Conservation (phyloP, 2,113 vertebrate species). For the Melanotaenia duboulayi region DNA sequence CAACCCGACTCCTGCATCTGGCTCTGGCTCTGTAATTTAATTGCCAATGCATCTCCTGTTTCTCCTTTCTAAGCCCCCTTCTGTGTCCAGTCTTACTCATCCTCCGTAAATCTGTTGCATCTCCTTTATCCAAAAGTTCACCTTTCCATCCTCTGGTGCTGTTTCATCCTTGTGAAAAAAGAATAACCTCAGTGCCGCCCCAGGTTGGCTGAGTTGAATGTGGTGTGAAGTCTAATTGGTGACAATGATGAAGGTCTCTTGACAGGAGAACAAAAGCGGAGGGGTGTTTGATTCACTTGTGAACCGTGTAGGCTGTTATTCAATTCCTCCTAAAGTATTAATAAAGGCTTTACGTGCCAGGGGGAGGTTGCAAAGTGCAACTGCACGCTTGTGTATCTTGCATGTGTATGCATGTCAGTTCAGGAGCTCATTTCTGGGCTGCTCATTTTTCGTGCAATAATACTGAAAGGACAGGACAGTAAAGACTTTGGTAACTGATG, state of each 20-base stretch:
- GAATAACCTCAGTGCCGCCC: constrained; percentile 20
- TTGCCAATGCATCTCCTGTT: constrained; percentile 72
- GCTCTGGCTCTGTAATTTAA: constrained; percentile 67
- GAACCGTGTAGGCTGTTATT: constrained; percentile 72
- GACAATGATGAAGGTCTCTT: constrained; percentile 49
- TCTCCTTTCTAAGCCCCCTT: constrained; percentile 32
- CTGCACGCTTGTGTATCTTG: constrained; percentile 45
- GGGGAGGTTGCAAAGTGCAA: constrained; percentile 68
- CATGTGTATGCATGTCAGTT: constrained; percentile 42
- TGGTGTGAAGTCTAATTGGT: constrained; percentile 53
- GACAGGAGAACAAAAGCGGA: constrained; percentile 72
- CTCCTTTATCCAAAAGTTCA: constrained; percentile 26
- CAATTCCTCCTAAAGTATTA: constrained; percentile 84
- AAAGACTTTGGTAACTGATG: constrained; percentile 56
- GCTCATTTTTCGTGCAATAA: constrained; percentile 64
- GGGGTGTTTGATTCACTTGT: constrained; percentile 75
- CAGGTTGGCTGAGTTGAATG: constrained; percentile 49
- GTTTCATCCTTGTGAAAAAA: constrained; percentile 30
- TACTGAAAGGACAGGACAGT: constrained; percentile 33
- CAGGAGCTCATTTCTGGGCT: constrained; percentile 46
- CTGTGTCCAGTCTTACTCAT: constrained; percentile 14
- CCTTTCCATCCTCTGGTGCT: constrained; percentile 8
- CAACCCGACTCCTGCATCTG: constrained; percentile 58
- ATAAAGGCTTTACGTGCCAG: constrained; percentile 74
- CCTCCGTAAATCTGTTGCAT: constrained; percentile 46